Percentiles rank a stretch among this genome's conserved stretches.
Evolutionary conservation across 2,888 invertebrate genomes (phyloP).

Genomic region (Tipula confusa): DNA sequence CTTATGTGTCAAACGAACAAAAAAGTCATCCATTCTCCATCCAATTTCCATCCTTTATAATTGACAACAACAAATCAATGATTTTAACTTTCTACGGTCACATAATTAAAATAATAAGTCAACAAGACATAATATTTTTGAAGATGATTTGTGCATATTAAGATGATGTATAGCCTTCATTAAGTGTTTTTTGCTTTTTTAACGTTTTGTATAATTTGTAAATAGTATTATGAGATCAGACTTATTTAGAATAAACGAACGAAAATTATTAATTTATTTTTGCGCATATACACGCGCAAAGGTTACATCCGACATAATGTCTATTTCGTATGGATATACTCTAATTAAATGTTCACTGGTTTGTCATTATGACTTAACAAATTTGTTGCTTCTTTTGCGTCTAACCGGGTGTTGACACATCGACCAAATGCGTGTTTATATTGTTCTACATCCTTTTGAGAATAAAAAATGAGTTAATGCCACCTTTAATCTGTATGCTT

Average conservation of each 20-base stretch:
- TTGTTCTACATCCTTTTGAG: background rate
- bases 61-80: background rate
- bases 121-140: background rate
- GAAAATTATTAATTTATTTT: background rate
- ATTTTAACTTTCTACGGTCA: background rate
- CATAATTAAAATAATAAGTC: background rate
- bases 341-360: background rate
- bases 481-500: background rate
- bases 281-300: background rate
- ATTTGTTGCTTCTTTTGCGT: background rate
- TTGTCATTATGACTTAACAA: background rate
- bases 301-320: background rate
- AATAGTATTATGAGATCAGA: slow-evolving; percentile 4
- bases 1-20: background rate
- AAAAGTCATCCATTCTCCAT: background rate
- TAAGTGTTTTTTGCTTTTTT: background rate
- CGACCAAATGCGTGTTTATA: background rate
- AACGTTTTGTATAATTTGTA: background rate
- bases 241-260: background rate
- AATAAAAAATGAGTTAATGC: background rate
- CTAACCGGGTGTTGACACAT: background rate
- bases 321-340: background rate
- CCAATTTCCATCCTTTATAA: too few relatives aligned
- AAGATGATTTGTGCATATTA: background rate
- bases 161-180: background rate